Conservation (phyloP, 2,888 invertebrate genomes). For the Ceriagrion tenellum region DNA sequence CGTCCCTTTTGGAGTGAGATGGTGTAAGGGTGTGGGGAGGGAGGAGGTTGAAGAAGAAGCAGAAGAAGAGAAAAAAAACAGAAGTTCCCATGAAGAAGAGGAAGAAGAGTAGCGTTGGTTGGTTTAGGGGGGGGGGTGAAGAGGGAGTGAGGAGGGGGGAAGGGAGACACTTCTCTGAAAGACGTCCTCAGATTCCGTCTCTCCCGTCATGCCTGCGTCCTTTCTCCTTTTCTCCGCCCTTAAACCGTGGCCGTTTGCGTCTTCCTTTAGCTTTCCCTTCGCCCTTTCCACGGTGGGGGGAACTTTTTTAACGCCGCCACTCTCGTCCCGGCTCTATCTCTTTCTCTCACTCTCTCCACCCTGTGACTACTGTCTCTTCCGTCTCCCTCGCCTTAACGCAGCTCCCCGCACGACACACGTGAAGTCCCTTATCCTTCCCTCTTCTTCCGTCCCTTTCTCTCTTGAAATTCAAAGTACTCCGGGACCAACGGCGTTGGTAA, state of each 20-base stretch:
- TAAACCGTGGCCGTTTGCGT: background rate
- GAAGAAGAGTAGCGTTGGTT: background rate
- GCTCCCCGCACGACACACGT: too few relatives aligned
- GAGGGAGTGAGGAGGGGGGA: background rate
- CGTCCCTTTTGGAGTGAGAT: background rate
- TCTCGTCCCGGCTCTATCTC: background rate
- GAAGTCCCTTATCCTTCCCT: too few relatives aligned
- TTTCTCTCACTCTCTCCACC: too few relatives aligned
- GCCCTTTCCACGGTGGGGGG: background rate
- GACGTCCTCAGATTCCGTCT: conserved; percentile 15
- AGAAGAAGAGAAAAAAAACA: background rate
- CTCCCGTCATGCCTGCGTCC: background rate
- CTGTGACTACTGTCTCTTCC: too few relatives aligned
- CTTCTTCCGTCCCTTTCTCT: too few relatives aligned
- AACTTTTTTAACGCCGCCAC: background rate
- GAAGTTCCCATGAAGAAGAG: conserved; percentile 21
- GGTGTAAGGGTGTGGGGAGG: background rate
- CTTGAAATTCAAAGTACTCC: too few relatives aligned
- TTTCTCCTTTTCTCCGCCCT: background rate
- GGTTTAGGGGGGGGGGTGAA: background rate
- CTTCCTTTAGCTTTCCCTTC: background rate
- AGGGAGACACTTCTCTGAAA: background rate
- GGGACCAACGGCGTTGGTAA: too few relatives aligned
- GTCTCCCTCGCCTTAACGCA: too few relatives aligned
- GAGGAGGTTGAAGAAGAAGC: too few relatives aligned